Conservation (phyloP, 2,113 vertebrate genomes). For the Sebastes fasciatus region DNA sequence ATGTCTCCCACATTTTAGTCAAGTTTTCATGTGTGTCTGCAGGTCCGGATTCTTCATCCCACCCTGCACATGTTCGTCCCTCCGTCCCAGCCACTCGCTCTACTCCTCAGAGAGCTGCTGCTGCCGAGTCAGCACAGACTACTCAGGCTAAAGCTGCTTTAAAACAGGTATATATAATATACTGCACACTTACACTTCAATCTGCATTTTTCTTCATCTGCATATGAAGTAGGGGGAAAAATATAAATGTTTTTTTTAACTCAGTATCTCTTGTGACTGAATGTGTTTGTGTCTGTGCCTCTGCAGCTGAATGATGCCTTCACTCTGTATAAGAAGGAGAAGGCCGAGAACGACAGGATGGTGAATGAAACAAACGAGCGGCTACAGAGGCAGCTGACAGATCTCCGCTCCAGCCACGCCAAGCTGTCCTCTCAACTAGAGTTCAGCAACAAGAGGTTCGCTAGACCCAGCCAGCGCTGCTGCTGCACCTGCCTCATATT, state of each 20-base stretch:
- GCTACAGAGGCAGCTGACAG: slow-evolving; percentile 91
- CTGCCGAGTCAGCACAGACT: slow-evolving; percentile 85
- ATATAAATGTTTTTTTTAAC: not conserved
- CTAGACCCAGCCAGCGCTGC: not conserved
- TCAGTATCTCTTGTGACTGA: not conserved
- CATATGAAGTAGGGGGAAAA: not conserved
- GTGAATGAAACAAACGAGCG: slow-evolving; percentile 94
- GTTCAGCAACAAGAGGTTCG: slow-evolving; percentile 94
- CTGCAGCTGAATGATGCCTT: slow-evolving; percentile 93
- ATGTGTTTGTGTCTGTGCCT: not conserved
- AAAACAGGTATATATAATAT: slow-evolving; percentile 88
- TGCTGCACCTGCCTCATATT: not conserved
- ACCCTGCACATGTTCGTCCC: slow-evolving; percentile 77
- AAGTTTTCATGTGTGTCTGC: slow-evolving; percentile 21
- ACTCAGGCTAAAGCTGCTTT: slow-evolving; percentile 93
- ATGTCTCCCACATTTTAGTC: too few species aligned
- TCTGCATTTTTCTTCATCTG: not conserved
- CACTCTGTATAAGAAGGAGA: slow-evolving; percentile 94
- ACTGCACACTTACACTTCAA: not conserved
- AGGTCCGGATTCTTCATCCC: slow-evolving; percentile 81
- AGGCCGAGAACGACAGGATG: slow-evolving; percentile 93
- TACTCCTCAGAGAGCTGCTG: slow-evolving; percentile 83
- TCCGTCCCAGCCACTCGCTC: slow-evolving; percentile 81
- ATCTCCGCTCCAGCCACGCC: slow-evolving; percentile 91
- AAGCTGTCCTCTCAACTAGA: slow-evolving; percentile 94